These are phyloP conservation scores for Brachionus plicatilis DNA, from an alignment of 1,140 invertebrate genomes.

Conservation along the genomic window DNA sequence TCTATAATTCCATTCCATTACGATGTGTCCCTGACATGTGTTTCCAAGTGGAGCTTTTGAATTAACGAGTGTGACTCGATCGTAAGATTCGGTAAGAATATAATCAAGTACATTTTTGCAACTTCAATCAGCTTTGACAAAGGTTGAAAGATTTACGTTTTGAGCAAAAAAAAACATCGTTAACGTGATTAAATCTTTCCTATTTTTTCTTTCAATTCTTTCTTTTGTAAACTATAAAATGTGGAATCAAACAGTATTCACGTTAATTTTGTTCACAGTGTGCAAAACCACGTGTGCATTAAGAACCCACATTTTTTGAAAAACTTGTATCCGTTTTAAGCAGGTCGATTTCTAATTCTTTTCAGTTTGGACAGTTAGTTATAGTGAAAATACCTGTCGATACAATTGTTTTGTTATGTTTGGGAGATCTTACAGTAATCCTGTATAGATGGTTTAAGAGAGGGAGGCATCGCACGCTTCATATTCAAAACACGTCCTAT, in stretches of 20 bases:
- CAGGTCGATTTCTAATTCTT: neutral
- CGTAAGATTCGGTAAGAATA: too few relatives aligned
- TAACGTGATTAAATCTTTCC: neutral
- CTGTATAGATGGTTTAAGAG: neutral
- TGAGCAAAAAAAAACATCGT: too few relatives aligned
- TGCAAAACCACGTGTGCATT: neutral
- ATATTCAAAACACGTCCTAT: neutral
- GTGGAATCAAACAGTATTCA: neutral
- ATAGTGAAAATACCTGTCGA: neutral
- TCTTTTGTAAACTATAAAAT: neutral
- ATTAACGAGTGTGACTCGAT: too few relatives aligned
- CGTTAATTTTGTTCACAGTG: neutral
- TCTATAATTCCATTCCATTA: too few relatives aligned
- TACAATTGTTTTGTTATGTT: neutral
- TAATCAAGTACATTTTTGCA: too few relatives aligned
- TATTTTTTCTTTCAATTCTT: neutral
- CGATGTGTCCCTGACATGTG: too few relatives aligned
- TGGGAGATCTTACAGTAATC: neutral
- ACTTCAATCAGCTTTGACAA: too few relatives aligned
- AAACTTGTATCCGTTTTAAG: neutral
- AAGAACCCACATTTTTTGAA: neutral
- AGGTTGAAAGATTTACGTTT: too few relatives aligned
- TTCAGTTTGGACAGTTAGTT: neutral
- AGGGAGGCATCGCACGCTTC: neutral
- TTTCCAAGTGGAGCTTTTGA: too few relatives aligned